These are phyloP conservation scores for Cyprinella venusta DNA, from an alignment of 2,797 vertebrate species.

Conservation along the genomic window DNA sequence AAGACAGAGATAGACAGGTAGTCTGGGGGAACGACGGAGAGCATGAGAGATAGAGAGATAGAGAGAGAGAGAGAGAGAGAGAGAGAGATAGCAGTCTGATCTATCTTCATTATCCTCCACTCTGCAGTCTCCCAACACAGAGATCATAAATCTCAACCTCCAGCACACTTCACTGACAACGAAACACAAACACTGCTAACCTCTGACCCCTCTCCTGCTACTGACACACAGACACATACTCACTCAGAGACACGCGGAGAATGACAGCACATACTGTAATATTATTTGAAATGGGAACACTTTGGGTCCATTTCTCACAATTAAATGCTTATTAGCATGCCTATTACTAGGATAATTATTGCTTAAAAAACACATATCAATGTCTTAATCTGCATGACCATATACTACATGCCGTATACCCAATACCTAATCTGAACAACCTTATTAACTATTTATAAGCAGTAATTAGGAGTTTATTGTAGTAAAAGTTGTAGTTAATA, in stretches of 20 bases:
- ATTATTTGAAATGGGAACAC: background rate
- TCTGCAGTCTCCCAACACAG: slow-evolving; percentile 81
- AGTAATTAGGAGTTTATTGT: too few relatives aligned
- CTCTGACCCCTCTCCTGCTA: slow-evolving; percentile 79
- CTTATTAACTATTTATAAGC: too few relatives aligned
- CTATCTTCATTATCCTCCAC: slow-evolving; percentile 84
- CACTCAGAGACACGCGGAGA: slow-evolving; percentile 53
- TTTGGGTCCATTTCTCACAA: too few relatives aligned
- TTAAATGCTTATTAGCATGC: too few relatives aligned
- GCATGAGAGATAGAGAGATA: background rate
- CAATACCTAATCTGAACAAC: too few relatives aligned
- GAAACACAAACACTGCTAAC: slow-evolving; percentile 86
- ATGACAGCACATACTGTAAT: slow-evolving; percentile 39
- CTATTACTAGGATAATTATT: too few relatives aligned
- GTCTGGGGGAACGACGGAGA: background rate
- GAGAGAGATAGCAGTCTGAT: slow-evolving; percentile 76
- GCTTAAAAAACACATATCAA: too few relatives aligned
- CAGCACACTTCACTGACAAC: slow-evolving; percentile 85
- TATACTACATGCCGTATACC: too few relatives aligned
- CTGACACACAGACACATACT: slow-evolving; percentile 57
- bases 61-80: background rate
- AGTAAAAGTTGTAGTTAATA: too few relatives aligned
- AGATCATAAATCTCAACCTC: slow-evolving; percentile 84
- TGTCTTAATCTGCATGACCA: too few relatives aligned
- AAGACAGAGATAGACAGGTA: slow-evolving; percentile 22